Evolutionary conservation across 2,113 vertebrate species (phyloP), one percentile per base, ranked within the genome.

Genomic region (Saguinus imperator): DNA sequence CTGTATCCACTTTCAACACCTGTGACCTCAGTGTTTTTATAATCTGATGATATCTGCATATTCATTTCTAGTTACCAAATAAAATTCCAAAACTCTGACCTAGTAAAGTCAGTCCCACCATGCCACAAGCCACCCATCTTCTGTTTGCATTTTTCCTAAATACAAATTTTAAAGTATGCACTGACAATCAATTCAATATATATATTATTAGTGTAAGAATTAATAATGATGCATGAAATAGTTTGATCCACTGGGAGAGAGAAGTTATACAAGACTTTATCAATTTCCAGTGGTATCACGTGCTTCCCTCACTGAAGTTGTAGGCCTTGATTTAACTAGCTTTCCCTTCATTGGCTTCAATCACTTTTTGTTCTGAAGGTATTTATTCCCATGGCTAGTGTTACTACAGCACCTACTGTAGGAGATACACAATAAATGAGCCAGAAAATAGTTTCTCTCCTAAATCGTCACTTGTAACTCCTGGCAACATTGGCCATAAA

Each of bases 381-480:
- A 58, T 81, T 45, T 75, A 45, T 68, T 88, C 52, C 83, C n/a
- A 91, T 1, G 23, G 20, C 40, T 55, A 23, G 11, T 25, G 27
- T 40, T 89, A 83, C 27, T 50, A 27, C 21, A 37, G 27, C 11
- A 95, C 18, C 70, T 55, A 27, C 57, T 66, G 5, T 61, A 55
- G 43, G 27, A 75, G 37, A 73, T 17, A 89, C 0, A 17, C 23
- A 77, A 79, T 89, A 88, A 92, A 82, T 57, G 18, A 76, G 79
- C 5, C 85, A 85, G 58, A 88, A 86, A 91, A 77, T 29, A 87
- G 75, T 91, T 88, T 85, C 27, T 80, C 52, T 32, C 37, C 43
- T 91, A 90, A 80, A 52, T 32, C 66, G 92, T 52, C 66, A 85
- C 72, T 73, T 64, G 61, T 84, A 93, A 83, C n/a, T 89, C 92